Percentiles rank a stretch among this genome's conserved stretches.
Evolutionary conservation across 2,888 invertebrate species (phyloP).

Genomic region (Sinotaia quadrata): DNA sequence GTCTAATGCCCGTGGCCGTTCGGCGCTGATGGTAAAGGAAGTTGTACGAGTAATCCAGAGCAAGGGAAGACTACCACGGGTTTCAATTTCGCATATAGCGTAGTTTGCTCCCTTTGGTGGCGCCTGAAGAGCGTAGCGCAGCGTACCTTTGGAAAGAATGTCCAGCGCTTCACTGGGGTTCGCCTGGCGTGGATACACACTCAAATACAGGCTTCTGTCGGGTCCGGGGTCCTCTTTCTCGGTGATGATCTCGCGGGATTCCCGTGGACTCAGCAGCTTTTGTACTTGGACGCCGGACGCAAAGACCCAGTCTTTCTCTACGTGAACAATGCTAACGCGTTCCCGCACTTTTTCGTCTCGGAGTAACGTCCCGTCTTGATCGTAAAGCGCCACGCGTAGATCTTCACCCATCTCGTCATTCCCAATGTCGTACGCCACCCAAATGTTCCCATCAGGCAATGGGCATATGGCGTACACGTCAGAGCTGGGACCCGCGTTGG

Average conservation of each 20-base stretch:
- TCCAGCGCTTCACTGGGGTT: background rate
- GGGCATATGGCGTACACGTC: slow-evolving; percentile 16
- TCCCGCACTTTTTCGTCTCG: background rate
- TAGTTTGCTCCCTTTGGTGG: background rate
- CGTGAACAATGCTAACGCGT: slow-evolving; percentile 11
- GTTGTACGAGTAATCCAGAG: background rate
- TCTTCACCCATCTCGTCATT: background rate
- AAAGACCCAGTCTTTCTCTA: background rate
- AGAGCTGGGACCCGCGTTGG: no score
- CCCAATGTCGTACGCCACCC: slow-evolving; percentile 6
- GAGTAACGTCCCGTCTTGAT: background rate
- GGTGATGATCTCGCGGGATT: background rate
- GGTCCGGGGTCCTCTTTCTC: background rate
- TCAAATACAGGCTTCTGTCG: background rate
- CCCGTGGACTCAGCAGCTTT: background rate
- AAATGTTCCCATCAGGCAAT: slow-evolving; percentile 14
- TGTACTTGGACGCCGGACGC: background rate
- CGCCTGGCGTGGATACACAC: background rate
- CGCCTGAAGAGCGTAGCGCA: background rate
- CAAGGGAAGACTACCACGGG: background rate
- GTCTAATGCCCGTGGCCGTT: slow-evolving; percentile 4
- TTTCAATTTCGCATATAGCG: slow-evolving; percentile 13
- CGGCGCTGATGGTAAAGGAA: background rate
- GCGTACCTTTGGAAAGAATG: background rate
- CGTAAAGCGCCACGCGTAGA: slow-evolving; percentile 14